Percentiles rank a stretch among this genome's conserved stretches.
These are phyloP conservation scores for Sylvietta virens DNA, from an alignment of 2,113 vertebrate species.

Conservation along the genomic window DNA sequence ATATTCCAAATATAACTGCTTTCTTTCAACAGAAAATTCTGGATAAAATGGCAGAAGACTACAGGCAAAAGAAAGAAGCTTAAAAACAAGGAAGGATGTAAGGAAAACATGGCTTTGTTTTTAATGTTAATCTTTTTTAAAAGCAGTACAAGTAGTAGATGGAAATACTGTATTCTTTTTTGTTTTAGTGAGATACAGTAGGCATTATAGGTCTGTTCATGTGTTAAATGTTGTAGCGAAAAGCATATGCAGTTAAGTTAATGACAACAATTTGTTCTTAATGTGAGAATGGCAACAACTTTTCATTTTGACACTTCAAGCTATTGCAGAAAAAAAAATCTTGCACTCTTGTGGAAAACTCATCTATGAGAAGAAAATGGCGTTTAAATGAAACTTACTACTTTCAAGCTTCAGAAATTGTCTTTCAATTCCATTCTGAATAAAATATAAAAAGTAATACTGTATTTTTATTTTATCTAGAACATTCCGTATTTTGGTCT, in stretches of 20 bases:
- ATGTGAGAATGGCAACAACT: constrained; percentile 64
- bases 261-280: constrained; percentile 66
- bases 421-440: constrained; percentile 70
- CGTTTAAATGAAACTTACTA: constrained; percentile 39
- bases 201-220: constrained; percentile 72
- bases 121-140: constrained; percentile 80
- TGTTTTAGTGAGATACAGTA: constrained; percentile 75
- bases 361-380: constrained; percentile 44
- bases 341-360: constrained; percentile 63
- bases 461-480: constrained; percentile 74
- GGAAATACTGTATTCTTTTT: constrained; percentile 73
- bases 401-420: constrained; percentile 66
- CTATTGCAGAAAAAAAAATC: constrained; percentile 49
- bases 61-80: constrained; percentile 76
- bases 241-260: constrained; percentile 72
- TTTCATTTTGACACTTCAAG: constrained; percentile 57
- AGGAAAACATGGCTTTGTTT: constrained; percentile 75
- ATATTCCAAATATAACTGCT: neutral
- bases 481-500: constrained; percentile 75
- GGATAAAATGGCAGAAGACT: constrained; percentile 80
- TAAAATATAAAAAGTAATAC: constrained; percentile 67
- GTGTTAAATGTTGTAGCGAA: constrained; percentile 78
- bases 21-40: constrained; percentile 73
- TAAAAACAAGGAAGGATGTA: constrained; percentile 60
- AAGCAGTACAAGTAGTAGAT: constrained; percentile 71